Base-by-base conservation (phyloP, 2,888 invertebrate genomes). In the Melinaea marsaeus region DNA sequence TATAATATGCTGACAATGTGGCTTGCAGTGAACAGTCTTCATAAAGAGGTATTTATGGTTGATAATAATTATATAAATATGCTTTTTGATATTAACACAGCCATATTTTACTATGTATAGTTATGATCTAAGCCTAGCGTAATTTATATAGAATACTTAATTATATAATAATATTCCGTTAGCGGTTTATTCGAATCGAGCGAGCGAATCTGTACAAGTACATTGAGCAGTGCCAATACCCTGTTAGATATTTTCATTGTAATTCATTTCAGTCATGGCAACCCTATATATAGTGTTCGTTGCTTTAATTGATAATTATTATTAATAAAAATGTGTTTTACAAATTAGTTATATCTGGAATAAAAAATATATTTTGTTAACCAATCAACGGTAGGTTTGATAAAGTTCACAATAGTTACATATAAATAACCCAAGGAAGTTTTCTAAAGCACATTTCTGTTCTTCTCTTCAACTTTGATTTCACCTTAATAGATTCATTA, bases 11-110 rank as follows among this genome's bases (percentile, higher is more conserved):
- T 81, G 79, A 78, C 74, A 75, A 75, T 77, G 80, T 78, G 78
- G 75, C 76, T 76, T 76, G 78, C 84, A 87, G 86, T 85, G 83
- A 85, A 85, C 77, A 78, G 68, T 79, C 51, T 51, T 51, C 32
- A 42, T 79, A 85, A 84, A 85, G 90, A 90, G 90, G 90, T 90
- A 90, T 84, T 85, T 79, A 82, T 78, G 90, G 90, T 89, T 85
- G 75, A 76, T 71, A 75, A 75, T 81, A 81, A 79, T 80, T 78
- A 81, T 78, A 79, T 79, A 82, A 85, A 83, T 85, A 87, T 85
- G 80, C 76, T 85, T 88, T 89, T 90, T 86, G 88, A 88, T 87
- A 85, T 85, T 80, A 85, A 86, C 90, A 90, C 90, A 90, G 90
- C 90, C 90, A 88, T 87, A 80, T 84, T 83, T 84, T 81, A 78